phyloP scores from a whole-genome alignment of 2,888 invertebrate species.

The Netelia fuscicornis region DNA sequence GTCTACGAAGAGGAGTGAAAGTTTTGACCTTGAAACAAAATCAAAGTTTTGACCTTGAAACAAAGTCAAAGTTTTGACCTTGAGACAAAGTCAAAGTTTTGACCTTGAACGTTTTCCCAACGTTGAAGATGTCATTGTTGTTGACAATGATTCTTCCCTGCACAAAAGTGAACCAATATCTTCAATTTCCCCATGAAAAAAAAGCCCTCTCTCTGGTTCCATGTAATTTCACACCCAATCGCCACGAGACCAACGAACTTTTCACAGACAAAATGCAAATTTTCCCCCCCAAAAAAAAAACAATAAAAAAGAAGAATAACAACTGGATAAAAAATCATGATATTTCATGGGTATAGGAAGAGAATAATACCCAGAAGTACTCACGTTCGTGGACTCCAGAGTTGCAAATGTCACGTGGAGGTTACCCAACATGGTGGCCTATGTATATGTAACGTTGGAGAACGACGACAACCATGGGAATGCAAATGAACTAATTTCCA shows the following conservation, averaged over 20 bases:
- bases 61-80: neutral
- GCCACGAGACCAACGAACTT: slow-evolving; percentile 7
- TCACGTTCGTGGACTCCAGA: slow-evolving; percentile 23
- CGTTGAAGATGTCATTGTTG: too few relatives aligned
- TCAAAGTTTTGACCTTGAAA: neutral
- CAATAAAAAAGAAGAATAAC: slow-evolving; percentile 33
- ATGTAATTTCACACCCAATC: slow-evolving; percentile 46
- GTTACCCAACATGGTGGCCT: slow-evolving; percentile 13
- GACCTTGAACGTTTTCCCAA: too few relatives aligned
- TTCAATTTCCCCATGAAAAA: slow-evolving; percentile 20
- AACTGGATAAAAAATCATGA: slow-evolving; percentile 37
- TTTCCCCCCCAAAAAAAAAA: neutral
- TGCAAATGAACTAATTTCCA: slow-evolving; percentile 80
- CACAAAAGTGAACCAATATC: neutral
- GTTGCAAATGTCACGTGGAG: slow-evolving; percentile 47
- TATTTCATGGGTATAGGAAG: slow-evolving; percentile 31
- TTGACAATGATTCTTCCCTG: neutral
- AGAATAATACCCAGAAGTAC: slow-evolving; percentile 56
- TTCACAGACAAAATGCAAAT: slow-evolving; percentile 57
- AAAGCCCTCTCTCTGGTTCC: neutral
- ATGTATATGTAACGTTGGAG: slow-evolving; percentile 19
- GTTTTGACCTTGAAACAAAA: neutral
- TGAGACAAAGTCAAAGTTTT: neutral
- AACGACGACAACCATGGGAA: slow-evolving; percentile 66
- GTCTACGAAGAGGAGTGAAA: too few relatives aligned